Evolutionary conservation across 1,140 invertebrate species (phyloP), one percentile per base, ranked within the genome.

Genomic region (Helicoverpa zea): DNA sequence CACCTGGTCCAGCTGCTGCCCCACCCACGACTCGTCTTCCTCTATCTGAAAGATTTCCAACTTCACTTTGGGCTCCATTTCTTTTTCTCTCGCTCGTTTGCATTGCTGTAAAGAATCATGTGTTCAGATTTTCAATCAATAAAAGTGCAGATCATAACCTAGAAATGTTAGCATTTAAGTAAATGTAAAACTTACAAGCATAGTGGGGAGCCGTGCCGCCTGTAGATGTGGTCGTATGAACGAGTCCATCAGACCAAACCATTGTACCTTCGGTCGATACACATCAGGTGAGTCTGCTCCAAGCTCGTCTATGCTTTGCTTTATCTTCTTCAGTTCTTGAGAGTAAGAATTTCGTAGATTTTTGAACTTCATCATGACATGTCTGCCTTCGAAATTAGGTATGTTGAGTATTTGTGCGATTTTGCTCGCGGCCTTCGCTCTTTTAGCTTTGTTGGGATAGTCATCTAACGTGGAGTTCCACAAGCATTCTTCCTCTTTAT

Each of bases 361-460:
- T 77, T 90, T 94, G 54, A 94, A 88, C 81, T 92, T 94, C 11
- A 89, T 89, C 23, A 87, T 75, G 1, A 93, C 90, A 49, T 92
- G 89, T 43, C 61, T 68, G 0, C 84, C 73, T 13, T 83, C 83
- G 59, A 93, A 92, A 49, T 89, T 84, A 2, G 72, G 75, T 7
- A 93, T 80, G 43, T 90, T 86, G 16, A 94, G 80, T 49, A 80
- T 80, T 0, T 80, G 35, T 0, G 89, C 87, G 72, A 94, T 91
- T 7, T 83, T 52, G 5, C 87, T 82, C 0, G 83, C 77, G 1
- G 91, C 89, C 2, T 81, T 77, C 7, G 80, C 64, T 61, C 92
- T 78, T 7, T 84, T 88, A n/a, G 51, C 74, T 66, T 83, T 85
- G 59, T 84, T 83, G 29, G 87, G 92, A 77, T 92, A 92, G n/a